These are phyloP conservation scores for Corynorhinus townsendii DNA, from an alignment of 2,113 vertebrate genomes.

Conservation along the genomic window DNA sequence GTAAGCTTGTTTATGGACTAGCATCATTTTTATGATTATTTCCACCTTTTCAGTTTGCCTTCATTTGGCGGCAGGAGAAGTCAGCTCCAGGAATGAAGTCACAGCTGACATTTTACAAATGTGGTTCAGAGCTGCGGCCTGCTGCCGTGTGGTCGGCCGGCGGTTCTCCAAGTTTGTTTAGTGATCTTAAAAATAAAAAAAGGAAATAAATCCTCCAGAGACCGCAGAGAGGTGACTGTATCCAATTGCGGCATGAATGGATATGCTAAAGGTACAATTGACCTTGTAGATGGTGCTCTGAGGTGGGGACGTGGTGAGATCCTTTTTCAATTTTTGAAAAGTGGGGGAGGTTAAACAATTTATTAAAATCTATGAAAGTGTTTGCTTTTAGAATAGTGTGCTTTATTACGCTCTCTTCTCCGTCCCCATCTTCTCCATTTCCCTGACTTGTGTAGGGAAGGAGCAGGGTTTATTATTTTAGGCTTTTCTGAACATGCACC, in stretches of 20 bases:
- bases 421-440: slow-evolving; percentile 89
- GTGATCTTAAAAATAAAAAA: slow-evolving; percentile 75
- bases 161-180: slow-evolving; percentile 80
- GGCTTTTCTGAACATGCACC: slow-evolving; percentile 97
- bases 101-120: slow-evolving; percentile 84
- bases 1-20: slow-evolving; percentile 93
- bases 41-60: slow-evolving; percentile 90
- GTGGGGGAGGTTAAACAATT: slow-evolving; percentile 84
- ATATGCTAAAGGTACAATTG: slow-evolving; percentile 89
- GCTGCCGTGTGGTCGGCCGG: slow-evolving; percentile 80
- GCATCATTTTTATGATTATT: slow-evolving; percentile 97
- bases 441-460: slow-evolving; percentile 87
- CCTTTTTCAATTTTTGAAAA: slow-evolving; percentile 80
- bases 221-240: slow-evolving; percentile 87
- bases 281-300: slow-evolving; percentile 80
- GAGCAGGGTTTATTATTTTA: slow-evolving; percentile 98
- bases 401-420: slow-evolving; percentile 77
- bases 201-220: slow-evolving; percentile 83
- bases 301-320: slow-evolving; percentile 81
- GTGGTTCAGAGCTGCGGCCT: slow-evolving; percentile 79
- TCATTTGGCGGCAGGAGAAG: slow-evolving; percentile 86
- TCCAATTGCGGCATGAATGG: slow-evolving; percentile 90
- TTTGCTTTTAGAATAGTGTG: slow-evolving; percentile 77
- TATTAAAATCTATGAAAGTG: slow-evolving; percentile 79
- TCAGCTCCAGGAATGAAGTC: slow-evolving; percentile 79